These are phyloP conservation scores for Tolypeutes matacus DNA, from an alignment of 2,797 vertebrate genomes.

Conservation along the genomic window DNA sequence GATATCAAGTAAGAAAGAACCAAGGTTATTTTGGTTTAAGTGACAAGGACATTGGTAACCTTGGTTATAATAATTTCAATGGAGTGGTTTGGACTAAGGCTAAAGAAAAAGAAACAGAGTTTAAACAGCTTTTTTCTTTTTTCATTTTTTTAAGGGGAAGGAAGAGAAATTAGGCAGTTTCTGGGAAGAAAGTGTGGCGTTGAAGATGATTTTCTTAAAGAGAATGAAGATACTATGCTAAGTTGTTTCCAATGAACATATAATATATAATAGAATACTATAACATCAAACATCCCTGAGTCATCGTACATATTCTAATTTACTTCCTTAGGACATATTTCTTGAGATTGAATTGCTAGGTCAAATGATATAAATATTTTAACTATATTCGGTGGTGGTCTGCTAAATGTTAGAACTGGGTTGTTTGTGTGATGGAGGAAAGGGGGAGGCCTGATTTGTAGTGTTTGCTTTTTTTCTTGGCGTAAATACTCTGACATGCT, in stretches of 20 bases:
- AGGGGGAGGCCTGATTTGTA: not conserved
- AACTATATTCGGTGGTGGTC: not conserved
- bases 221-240: not conserved
- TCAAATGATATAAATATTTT: constrained; percentile 2
- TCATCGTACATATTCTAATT: not conserved
- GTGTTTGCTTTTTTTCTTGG: not conserved
- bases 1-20: not conserved
- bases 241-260: not conserved
- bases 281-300: not conserved
- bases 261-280: not conserved
- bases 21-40: not conserved
- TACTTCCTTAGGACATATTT: not conserved
- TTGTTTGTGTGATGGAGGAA: not conserved
- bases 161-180: constrained; percentile 19
- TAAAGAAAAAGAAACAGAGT: not conserved
- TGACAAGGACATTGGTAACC: not conserved
- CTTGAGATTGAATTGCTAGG: not conserved
- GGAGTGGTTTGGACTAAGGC: not conserved
- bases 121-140: not conserved
- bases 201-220: not conserved
- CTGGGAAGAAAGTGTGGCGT: not conserved
- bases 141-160: not conserved
- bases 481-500: not conserved
- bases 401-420: not conserved
- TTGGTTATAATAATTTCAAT: constrained; percentile 11